Evolutionary conservation across 2,888 invertebrate species (phyloP).

Genomic region (Falcaria lacertinaria): DNA sequence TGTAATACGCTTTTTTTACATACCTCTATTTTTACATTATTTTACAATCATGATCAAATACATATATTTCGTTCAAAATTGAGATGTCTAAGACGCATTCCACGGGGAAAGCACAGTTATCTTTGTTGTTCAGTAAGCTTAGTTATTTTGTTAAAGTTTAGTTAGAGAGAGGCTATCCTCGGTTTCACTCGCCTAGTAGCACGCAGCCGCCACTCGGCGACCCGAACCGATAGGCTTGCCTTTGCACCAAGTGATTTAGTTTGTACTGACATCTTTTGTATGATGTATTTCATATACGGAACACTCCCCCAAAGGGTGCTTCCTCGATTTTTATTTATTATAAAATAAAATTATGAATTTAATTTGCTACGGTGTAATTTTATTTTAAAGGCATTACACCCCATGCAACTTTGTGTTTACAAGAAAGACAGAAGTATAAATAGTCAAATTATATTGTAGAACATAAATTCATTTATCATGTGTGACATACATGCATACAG

Average conservation of each 20-base stretch:
- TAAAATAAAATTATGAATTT: conserved; percentile 79
- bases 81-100: conserved; percentile 68
- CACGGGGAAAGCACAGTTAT: conserved; percentile 60
- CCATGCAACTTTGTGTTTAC: too few relatives aligned
- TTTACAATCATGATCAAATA: conserved; percentile 76
- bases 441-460: not conserved
- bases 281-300: conserved; percentile 77
- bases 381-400: conserved; percentile 18
- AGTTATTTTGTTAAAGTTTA: conserved; percentile 65
- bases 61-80: conserved; percentile 60
- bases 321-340: conserved; percentile 78
- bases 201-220: conserved; percentile 43
- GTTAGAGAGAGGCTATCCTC: conserved; percentile 72
- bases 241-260: conserved; percentile 81
- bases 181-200: conserved; percentile 63
- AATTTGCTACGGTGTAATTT: conserved; percentile 68
- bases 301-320: conserved; percentile 73
- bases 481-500: not conserved
- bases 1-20: conserved; percentile 75
- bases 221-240: conserved; percentile 75
- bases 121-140: conserved; percentile 64
- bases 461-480: too few relatives aligned
- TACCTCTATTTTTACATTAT: conserved; percentile 69
- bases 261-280: conserved; percentile 79
- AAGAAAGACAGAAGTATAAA: too few relatives aligned